These are phyloP conservation scores for Tetranychus cinnabarinus DNA, from an alignment of 1,140 invertebrate species.

Conservation along the genomic window DNA sequence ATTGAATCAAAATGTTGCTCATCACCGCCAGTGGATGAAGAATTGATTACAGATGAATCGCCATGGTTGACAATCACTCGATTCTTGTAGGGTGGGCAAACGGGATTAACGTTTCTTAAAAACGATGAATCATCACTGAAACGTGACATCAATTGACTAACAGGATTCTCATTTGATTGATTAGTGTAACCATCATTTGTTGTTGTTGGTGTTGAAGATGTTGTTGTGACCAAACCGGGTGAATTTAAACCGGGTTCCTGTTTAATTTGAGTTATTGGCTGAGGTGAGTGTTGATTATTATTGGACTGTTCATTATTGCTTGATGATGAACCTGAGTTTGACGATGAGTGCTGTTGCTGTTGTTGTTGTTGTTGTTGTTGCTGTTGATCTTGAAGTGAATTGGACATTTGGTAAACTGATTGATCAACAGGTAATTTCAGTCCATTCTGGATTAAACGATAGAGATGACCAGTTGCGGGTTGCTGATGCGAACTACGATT, in stretches of 20 bases:
- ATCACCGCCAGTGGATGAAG: conserved; percentile 1
- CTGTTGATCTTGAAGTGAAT: not conserved
- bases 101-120: conserved; percentile 12
- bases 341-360: too few species aligned
- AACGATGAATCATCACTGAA: conserved; percentile 16
- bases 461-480: not conserved
- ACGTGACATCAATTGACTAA: conserved; percentile 14
- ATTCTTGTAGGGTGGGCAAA: not conserved
- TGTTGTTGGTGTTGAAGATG: too few species aligned
- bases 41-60: conserved; percentile 8
- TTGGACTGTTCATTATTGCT: not conserved
- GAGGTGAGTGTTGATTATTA: not conserved
- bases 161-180: conserved; percentile 8
- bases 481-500: not conserved
- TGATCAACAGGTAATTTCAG: not conserved
- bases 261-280: too few species aligned
- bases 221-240: too few species aligned
- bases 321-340: not conserved
- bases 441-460: not conserved
- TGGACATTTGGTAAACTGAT: not conserved
- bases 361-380: too few species aligned
- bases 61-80: not conserved
- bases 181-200: not conserved
- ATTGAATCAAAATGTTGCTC: not conserved
- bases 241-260: too few species aligned